Evolutionary conservation across 1,140 invertebrate species (phyloP), one percentile per base, ranked within the genome.

Genomic region (Diploscapter pachys): DNA sequence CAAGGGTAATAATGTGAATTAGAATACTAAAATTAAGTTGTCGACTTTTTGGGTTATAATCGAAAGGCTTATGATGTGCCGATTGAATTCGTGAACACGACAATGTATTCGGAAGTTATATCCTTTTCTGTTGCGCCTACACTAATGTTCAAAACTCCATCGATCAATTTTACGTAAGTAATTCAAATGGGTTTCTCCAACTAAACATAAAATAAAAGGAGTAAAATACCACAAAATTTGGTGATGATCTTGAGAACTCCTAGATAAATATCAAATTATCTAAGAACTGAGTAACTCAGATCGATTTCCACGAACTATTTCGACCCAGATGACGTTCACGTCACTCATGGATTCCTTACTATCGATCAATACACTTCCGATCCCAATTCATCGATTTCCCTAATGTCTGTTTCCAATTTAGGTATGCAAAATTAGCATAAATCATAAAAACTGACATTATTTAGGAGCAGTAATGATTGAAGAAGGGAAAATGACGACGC

Each of bases 381-480:
- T 31, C 31, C 31, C 31, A 31, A 31, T 31, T 31, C 31, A 31
- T 31, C 31, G 31, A 31, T 31, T 31, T 31, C 31, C 31, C 31
- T 31, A 31, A 31, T 48, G 9, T 48, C 13, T 70, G 8, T 50
- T 56, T 70, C 31, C 48, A 11, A 61, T 70, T 70, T 57, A 9
- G 63, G 54, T 70, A 67, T 48, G 64, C 50, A 71, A 31, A 66
- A 48, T 66, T 66, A 31, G 31, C 31, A 31, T 31, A 31, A 31
- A 31, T 31, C 31, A 31, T 31, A 31, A 31, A 31, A 31, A 31
- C 31, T 31, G 31, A 31, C 31, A 31, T 71, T 11, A 66, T 76
- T 77, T 54, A 76, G 77, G 77, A 54, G 31, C 77, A 2, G 68
- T 69, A n/a, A 78, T 78, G 75, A 78, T 78, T 51, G 77, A 78